phyloP scores from a whole-genome alignment of 2,888 invertebrate genomes.

The Acrobasis consociella region DNA sequence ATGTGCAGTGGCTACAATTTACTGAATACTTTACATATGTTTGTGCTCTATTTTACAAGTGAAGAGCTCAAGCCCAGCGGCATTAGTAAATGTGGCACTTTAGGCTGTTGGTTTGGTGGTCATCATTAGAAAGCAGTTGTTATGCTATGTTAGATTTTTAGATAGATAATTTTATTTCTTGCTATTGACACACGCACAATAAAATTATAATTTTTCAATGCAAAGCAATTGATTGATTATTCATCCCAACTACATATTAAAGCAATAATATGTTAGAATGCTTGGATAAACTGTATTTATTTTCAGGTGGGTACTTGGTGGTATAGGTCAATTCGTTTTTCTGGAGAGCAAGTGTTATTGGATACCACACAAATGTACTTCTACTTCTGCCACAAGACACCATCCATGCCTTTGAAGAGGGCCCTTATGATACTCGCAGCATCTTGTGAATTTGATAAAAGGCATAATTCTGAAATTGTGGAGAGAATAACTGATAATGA shows the following conservation, averaged over 20 bases:
- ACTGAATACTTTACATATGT: no score
- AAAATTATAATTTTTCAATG: no score
- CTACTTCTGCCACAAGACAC: slow-evolving; percentile 97
- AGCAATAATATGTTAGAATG: background rate
- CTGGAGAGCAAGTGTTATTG: slow-evolving; percentile 97
- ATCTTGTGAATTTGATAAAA: slow-evolving; percentile 97
- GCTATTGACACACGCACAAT: no score
- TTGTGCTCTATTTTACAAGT: no score
- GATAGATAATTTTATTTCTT: no score
- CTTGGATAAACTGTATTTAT: slow-evolving; percentile 8
- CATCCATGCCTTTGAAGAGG: slow-evolving; percentile 96
- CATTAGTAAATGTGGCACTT: no score
- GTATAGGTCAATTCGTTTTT: slow-evolving; percentile 98
- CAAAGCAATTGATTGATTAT: background rate
- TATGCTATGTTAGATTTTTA: no score
- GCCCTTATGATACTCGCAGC: slow-evolving; percentile 98
- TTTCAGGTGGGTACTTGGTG: slow-evolving; percentile 96
- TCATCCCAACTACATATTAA: background rate
- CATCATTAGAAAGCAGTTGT: no score
- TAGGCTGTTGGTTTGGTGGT: no score
- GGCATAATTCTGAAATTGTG: slow-evolving; percentile 96
- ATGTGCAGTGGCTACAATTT: no score
- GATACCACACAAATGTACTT: slow-evolving; percentile 99
- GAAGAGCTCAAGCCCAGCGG: no score
- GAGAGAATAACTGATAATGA: slow-evolving; percentile 97